Percentiles rank a stretch among this genome's conserved stretches.
phyloP scores from a whole-genome alignment of 2,888 invertebrate genomes.

The Litoditis marina region DNA sequence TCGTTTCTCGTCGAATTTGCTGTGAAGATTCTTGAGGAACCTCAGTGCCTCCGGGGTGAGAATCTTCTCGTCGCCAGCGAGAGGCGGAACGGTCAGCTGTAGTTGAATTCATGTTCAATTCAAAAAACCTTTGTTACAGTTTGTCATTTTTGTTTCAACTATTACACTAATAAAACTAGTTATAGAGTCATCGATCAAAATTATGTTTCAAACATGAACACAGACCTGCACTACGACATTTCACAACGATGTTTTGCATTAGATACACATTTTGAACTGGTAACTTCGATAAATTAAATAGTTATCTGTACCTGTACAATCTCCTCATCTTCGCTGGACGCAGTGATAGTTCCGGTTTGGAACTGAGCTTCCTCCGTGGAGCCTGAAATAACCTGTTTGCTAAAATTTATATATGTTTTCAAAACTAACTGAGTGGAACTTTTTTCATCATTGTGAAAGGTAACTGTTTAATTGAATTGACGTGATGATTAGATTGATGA shows the following conservation, averaged over 20 bases:
- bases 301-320: slow-evolving; percentile 42
- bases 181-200: no score
- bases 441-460: no score
- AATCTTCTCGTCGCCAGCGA: slow-evolving; percentile 66
- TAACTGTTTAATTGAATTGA: no score
- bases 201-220: no score
- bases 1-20: slow-evolving; percentile 64
- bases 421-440: no score
- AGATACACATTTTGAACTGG: no score
- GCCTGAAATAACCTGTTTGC: slow-evolving; percentile 47
- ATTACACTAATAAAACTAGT: no score
- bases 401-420: slow-evolving; percentile 27
- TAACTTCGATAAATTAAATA: neutral
- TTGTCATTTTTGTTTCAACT: no score
- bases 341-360: slow-evolving; percentile 47
- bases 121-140: neutral
- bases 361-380: slow-evolving; percentile 63
- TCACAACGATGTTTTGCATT: no score
- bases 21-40: slow-evolving; percentile 69
- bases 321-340: slow-evolving; percentile 58
- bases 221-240: no score
- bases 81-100: slow-evolving; percentile 50
- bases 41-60: slow-evolving; percentile 69
- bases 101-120: slow-evolving; percentile 8
- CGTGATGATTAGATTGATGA: slow-evolving; percentile 1